Percentiles rank a stretch among this genome's conserved stretches.
phyloP scores from a whole-genome alignment of 2,113 vertebrate genomes.

The Micronycteris hirsuta region DNA sequence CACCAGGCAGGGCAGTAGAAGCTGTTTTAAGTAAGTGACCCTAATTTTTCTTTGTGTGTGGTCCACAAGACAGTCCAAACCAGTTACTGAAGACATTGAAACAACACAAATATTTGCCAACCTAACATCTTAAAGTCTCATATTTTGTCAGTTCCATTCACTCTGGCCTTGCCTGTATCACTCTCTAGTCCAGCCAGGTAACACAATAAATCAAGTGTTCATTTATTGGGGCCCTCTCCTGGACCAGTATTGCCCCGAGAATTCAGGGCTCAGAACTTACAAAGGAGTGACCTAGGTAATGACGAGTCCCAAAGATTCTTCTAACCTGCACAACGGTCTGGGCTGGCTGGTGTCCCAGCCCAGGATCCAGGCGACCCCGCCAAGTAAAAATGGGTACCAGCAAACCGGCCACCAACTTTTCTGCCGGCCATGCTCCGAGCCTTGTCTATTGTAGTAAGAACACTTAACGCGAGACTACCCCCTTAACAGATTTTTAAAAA shows the following conservation, averaged over 20 bases:
- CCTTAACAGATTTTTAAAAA: background rate
- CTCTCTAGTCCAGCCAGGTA: no score
- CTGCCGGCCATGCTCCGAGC: rapidly evolving
- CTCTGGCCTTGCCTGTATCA: background rate
- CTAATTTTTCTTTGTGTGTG: background rate
- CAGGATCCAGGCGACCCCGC: no score
- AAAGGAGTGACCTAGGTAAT: background rate
- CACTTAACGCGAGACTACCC: background rate
- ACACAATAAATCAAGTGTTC: background rate
- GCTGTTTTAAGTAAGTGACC: background rate
- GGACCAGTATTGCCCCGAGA: background rate
- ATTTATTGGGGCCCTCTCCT: background rate
- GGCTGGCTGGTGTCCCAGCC: rapidly evolving
- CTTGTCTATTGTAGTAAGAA: background rate
- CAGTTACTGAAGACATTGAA: background rate
- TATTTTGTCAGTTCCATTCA: background rate
- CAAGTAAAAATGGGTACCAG: rapidly evolving
- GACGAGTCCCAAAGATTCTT: background rate
- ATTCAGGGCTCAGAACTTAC: background rate
- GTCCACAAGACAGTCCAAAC: background rate
- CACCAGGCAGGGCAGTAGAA: no score
- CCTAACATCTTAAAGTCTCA: background rate
- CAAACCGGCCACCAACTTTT: rapidly evolving
- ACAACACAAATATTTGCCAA: background rate
- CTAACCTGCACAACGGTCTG: background rate